These are phyloP conservation scores for Caenorhabditis wallacei DNA, from an alignment of 2,888 invertebrate genomes.

Conservation along the genomic window DNA sequence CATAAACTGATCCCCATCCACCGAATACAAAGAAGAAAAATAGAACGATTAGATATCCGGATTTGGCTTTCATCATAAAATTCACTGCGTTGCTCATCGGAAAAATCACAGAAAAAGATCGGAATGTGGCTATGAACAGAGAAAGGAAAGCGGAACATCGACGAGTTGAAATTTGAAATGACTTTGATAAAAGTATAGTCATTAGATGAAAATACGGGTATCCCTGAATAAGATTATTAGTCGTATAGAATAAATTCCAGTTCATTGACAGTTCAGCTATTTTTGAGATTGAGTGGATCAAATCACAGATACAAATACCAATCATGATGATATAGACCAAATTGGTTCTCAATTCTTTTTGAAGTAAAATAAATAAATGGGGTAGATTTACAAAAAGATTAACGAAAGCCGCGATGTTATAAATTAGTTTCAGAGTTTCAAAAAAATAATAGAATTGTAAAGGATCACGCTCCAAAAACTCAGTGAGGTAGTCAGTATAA, in stretches of 20 bases:
- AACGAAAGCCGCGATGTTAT: neutral
- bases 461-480: neutral
- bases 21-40: neutral
- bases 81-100: constrained; percentile 20
- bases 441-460: neutral
- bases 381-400: neutral
- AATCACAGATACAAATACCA: constrained; percentile 16
- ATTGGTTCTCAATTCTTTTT: constrained; percentile 20
- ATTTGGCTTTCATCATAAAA: constrained; percentile 5
- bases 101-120: constrained; percentile 7
- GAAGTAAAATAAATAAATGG: neutral
- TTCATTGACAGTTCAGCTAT: neutral
- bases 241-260: neutral
- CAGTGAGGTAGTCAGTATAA: neutral
- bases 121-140: constrained; percentile 1
- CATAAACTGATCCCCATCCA: constrained; percentile 4
- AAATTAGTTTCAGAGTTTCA: neutral
- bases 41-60: neutral
- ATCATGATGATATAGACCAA: constrained; percentile 20
- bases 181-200: neutral
- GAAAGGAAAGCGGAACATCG: neutral
- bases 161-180: neutral
- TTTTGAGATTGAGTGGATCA: neutral
- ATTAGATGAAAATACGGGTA: constrained; percentile 9
- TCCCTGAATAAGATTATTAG: too few species aligned